Percentiles rank a stretch among this genome's conserved stretches.
phyloP scores from a whole-genome alignment of 2,113 vertebrate genomes.

The Thryonomys swinderianus region DNA sequence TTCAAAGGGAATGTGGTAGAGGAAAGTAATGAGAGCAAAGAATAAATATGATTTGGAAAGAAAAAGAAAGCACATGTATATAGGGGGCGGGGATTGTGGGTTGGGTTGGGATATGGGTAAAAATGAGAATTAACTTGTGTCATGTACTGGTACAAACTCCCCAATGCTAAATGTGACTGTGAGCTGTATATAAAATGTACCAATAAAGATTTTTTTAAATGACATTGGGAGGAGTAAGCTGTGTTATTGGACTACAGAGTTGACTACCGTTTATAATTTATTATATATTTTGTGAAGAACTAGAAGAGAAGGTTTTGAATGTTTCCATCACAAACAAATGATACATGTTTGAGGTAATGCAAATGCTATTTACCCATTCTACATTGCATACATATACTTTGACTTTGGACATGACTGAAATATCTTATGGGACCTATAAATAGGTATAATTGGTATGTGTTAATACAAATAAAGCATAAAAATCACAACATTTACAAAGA shows the following conservation, averaged over 20 bases:
- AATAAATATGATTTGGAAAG: no score
- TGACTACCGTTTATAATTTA: background rate
- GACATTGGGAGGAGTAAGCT: background rate
- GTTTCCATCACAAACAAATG: background rate
- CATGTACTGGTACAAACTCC: no score
- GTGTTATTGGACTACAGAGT: background rate
- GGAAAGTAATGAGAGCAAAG: no score
- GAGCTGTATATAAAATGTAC: no score
- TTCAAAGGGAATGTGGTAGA: no score
- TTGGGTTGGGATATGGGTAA: no score
- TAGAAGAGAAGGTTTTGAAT: background rate
- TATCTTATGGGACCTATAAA: background rate
- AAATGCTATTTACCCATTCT: background rate
- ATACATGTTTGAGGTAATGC: background rate
- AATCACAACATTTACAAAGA: background rate
- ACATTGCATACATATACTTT: background rate
- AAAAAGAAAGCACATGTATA: no score
- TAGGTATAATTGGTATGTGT: background rate
- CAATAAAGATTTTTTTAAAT: no score
- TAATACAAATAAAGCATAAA: background rate
- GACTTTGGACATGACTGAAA: background rate
- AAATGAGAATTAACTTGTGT: no score
- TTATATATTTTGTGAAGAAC: background rate
- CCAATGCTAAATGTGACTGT: no score
- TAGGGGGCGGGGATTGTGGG: no score